These are phyloP conservation scores for Vulpes vulpes DNA, from an alignment of 2,113 vertebrate species.

Conservation along the genomic window DNA sequence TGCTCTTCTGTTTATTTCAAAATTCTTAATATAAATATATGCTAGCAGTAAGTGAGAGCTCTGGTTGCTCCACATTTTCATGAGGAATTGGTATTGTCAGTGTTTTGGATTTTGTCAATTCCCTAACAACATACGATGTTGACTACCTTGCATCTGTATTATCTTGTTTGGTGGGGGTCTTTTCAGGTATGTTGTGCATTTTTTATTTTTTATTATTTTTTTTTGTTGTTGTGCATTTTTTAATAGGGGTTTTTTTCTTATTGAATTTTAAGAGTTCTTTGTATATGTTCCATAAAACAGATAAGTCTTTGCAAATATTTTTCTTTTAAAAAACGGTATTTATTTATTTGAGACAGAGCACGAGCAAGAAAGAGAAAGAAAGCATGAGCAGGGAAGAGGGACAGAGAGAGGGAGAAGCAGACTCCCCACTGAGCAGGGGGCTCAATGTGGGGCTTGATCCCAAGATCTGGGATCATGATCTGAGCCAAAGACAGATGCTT, in stretches of 20 bases:
- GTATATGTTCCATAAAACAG: no score
- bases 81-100: not conserved
- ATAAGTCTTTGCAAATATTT: no score
- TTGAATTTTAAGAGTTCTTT: not conserved
- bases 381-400: no score
- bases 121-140: not conserved
- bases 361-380: no score
- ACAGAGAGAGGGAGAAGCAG: no score
- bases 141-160: not conserved
- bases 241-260: not conserved
- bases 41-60: not conserved
- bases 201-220: no score
- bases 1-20: not conserved
- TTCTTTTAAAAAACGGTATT: no score
- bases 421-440: no score
- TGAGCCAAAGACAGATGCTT: no score
- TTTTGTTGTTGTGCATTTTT: not conserved
- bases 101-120: not conserved
- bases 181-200: not conserved
- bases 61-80: not conserved
- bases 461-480: no score
- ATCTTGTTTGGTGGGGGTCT: not conserved
- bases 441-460: no score
- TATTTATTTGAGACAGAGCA: no score
- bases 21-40: not conserved